Percentiles rank a stretch among this genome's conserved stretches.
These are phyloP conservation scores for Drosophila anomelani DNA, from an alignment of 2,888 invertebrate species.

Conservation along the genomic window DNA sequence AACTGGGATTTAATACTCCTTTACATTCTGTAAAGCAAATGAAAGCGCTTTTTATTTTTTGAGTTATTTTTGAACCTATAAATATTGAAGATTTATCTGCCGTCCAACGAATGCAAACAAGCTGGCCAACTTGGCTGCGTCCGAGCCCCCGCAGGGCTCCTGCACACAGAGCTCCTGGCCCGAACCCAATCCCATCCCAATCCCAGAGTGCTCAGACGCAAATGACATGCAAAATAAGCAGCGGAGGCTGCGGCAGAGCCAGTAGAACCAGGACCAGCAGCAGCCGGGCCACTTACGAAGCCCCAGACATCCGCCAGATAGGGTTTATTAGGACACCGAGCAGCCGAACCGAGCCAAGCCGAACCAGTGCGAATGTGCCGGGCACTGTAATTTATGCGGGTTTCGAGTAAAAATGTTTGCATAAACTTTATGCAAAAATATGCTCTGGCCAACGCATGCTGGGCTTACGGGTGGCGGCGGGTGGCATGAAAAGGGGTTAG, in stretches of 20 bases:
- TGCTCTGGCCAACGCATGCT: conserved; percentile 60
- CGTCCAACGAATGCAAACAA: conserved; percentile 24
- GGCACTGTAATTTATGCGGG: conserved; percentile 73
- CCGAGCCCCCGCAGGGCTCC: conserved; percentile 10
- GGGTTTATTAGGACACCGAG: conserved; percentile 60
- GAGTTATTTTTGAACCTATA: conserved; percentile 26
- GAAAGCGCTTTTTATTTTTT: conserved; percentile 3
- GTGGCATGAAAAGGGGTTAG: not conserved
- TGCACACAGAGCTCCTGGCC: not conserved
- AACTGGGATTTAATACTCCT: conserved; percentile 12
- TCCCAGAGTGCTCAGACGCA: conserved; percentile 45
- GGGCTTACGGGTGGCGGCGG: not conserved
- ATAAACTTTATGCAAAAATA: conserved; percentile 80
- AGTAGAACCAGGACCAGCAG: conserved; percentile 6
- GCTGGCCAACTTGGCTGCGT: conserved; percentile 13
- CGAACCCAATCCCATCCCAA: conserved; percentile 2
- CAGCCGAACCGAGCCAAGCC: conserved; percentile 6
- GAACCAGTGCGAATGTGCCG: conserved; percentile 34
- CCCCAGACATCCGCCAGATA: conserved; percentile 57
- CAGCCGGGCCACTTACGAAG: conserved; percentile 60
- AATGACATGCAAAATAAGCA: conserved; percentile 73
- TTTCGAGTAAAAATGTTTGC: conserved; percentile 74
- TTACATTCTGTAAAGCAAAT: conserved; percentile 4
- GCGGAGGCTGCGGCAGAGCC: conserved; percentile 16
- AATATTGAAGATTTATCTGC: conserved; percentile 38